Evolutionary conservation across 2,113 vertebrate genomes (phyloP), one percentile per base, ranked within the genome.

Genomic region (Menidia beryllina): DNA sequence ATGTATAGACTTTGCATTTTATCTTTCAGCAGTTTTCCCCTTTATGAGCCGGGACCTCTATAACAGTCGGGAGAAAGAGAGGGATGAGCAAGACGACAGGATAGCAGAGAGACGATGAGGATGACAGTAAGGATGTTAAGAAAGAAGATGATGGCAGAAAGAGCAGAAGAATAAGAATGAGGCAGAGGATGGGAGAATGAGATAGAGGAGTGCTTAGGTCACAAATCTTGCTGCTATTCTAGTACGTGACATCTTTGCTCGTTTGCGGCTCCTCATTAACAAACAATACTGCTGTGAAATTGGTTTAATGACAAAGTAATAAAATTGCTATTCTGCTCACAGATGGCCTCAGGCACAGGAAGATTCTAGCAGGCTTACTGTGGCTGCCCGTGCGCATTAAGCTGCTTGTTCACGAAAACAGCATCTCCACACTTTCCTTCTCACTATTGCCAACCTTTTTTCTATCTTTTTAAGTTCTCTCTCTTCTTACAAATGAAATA

Each of bases 261-360:
- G 96, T 98, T 98, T 97, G 96, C 94, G 93, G 96, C 96, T 97
- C 95, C 97, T 99, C 97, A 99, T 99, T 99, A 99, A 98, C 97
- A 99, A 98, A 98, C 97, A 99, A 98, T 97, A 98, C 97, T 96
- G 97, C 96, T 97, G 97, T 98, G 97, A 99, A 99, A 99, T 99
- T 98, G 97, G 96, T 98, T 99, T 99, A 98, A 99, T 99, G 97
- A 97, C 97, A 98, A 97, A 97, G 97, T 98, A 98, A 99, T 98
- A 98, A 98, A 98, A 99, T 99, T 97, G 96, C 97, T 98, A 98
- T 98, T 98, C 96, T 96, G 95, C 97, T 98, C 97, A 98, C 97
- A 98, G 96, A 99, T 96, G 96, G 97, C 97, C 96, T 93, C 92
- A 96, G 97, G 97, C 96, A 91, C 94, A 95, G 94, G 92, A 93